Percentiles rank a stretch among this genome's conserved stretches.
phyloP scores from a whole-genome alignment of 2,113 vertebrate genomes.

The Equus przewalskii region DNA sequence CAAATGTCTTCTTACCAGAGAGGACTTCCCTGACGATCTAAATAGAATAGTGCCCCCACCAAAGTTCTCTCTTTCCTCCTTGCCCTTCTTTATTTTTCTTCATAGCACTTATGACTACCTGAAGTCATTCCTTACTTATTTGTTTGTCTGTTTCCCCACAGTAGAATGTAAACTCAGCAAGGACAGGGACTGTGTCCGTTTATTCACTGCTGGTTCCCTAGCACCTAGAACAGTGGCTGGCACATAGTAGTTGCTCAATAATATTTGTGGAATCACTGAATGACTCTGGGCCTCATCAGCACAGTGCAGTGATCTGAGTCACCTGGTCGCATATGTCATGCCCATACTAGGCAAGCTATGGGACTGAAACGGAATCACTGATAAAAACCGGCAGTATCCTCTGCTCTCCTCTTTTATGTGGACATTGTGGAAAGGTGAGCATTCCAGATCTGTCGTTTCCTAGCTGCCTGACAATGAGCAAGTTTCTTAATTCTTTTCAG shows the following conservation, averaged over 20 bases:
- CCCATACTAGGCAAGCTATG: neutral
- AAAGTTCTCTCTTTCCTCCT: neutral
- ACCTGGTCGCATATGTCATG: neutral
- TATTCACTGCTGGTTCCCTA: neutral
- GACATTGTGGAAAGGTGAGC: neutral
- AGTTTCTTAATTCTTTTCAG: constrained; percentile 16
- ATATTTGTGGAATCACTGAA: neutral
- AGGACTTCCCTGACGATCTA: neutral
- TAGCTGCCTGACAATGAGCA: neutral
- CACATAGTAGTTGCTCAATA: neutral
- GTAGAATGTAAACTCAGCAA: neutral
- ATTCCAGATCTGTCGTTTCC: neutral
- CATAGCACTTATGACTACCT: neutral
- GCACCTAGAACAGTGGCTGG: neutral
- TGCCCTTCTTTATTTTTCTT: neutral
- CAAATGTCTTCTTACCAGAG: neutral
- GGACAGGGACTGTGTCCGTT: neutral
- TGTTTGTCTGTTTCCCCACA: neutral
- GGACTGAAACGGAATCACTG: neutral
- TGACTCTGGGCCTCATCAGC: neutral
- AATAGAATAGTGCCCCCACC: neutral
- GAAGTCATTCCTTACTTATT: neutral
- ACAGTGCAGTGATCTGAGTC: neutral
- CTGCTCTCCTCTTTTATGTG: neutral
- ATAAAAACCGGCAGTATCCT: neutral